phyloP scores from a whole-genome alignment of 2,113 vertebrate species.

The Pteronura brasiliensis region DNA sequence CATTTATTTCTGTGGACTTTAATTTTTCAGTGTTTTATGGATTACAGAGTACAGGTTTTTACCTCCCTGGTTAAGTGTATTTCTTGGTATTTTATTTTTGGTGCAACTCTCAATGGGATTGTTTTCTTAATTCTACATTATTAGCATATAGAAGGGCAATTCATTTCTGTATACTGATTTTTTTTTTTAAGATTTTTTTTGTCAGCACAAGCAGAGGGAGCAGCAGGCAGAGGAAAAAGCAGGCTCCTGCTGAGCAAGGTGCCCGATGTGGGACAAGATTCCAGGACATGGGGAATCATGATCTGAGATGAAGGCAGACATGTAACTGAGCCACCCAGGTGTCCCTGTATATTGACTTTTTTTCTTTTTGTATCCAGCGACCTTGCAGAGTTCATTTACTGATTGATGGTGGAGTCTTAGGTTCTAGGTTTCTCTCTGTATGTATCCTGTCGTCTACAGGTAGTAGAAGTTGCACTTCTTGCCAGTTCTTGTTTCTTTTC shows the following conservation, averaged over 20 bases:
- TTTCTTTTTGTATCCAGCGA: neutral
- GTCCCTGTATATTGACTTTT: neutral
- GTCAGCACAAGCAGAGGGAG: too few species aligned
- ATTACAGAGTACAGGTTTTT: neutral
- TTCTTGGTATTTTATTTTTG: neutral
- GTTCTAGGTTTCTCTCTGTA: too few species aligned
- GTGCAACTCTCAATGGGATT: neutral
- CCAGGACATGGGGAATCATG: too few species aligned
- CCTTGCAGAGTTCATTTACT: neutral
- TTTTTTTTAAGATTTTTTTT: neutral
- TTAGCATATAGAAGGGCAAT: neutral
- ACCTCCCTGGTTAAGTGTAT: neutral
- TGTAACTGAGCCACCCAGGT: too few species aligned
- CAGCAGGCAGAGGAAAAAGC: too few species aligned
- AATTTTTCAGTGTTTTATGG: neutral
- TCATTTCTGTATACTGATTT: neutral
- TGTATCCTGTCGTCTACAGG: neutral
- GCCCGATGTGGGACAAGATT: too few species aligned
- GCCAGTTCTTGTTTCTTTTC: neutral
- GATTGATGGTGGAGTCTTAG: neutral
- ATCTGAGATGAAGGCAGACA: too few species aligned
- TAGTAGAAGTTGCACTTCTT: neutral
- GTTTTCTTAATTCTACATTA: neutral
- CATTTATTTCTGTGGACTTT: neutral
- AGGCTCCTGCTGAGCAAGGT: too few species aligned